phyloP scores from a whole-genome alignment of 2,888 invertebrate species.

The Schizotus pectinicornis region DNA sequence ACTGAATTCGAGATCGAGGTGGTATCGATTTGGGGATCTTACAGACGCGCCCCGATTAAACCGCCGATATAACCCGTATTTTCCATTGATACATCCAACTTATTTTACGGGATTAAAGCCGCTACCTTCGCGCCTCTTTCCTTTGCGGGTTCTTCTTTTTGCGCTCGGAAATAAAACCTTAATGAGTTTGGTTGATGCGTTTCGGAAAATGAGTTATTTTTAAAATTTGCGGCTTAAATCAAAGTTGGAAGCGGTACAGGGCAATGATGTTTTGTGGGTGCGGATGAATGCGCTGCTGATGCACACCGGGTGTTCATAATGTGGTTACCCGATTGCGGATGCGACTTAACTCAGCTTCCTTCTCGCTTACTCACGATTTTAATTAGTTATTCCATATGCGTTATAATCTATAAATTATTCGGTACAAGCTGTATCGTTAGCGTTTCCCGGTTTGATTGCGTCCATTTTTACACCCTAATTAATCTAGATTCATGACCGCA shows the following conservation, averaged over 20 bases:
- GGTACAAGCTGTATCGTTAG: conserved; percentile 24
- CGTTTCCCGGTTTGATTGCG: conserved; percentile 2
- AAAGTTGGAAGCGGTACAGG: conserved; percentile 24
- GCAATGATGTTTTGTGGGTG: conserved; percentile 30
- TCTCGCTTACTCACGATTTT: conserved; percentile 54
- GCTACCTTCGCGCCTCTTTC: neutral
- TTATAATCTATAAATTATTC: conserved; percentile 55
- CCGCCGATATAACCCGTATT: conserved; percentile 11
- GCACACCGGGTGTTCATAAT: conserved; percentile 58
- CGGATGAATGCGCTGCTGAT: conserved; percentile 33
- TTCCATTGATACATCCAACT: conserved; percentile 17
- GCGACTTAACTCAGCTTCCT: conserved; percentile 49
- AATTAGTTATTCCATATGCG: conserved; percentile 58
- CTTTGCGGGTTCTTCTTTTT: too few relatives aligned
- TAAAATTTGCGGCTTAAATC: conserved; percentile 30
- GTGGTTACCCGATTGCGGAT: conserved; percentile 54
- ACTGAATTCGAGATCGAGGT: conserved; percentile 18
- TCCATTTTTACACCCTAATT: conserved; percentile 8
- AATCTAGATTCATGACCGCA: conserved; percentile 7
- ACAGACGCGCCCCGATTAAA: conserved; percentile 17
- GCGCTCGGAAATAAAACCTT: neutral
- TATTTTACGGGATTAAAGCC: conserved; percentile 15
- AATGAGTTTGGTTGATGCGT: conserved; percentile 8
- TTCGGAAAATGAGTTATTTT: conserved; percentile 25
- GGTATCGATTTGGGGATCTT: conserved; percentile 23